phyloP scores from a whole-genome alignment of 1,140 invertebrate genomes.

The Brachionus koreanus region DNA sequence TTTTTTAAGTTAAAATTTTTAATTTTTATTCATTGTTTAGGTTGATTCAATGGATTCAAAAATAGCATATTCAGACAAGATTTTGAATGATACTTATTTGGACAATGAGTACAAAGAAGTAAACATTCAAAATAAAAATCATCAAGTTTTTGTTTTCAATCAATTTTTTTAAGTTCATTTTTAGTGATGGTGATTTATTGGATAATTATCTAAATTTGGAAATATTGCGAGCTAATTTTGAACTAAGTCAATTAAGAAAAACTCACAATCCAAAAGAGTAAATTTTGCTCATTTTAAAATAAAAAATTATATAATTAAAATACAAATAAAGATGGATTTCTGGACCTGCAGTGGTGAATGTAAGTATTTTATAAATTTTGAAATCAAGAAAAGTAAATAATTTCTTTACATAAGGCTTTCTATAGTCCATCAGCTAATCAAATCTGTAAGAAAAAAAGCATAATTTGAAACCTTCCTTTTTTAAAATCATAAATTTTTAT shows the following conservation, averaged over 20 bases:
- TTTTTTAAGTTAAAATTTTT: not conserved
- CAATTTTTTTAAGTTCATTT: conserved; percentile 24
- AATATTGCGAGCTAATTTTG: conserved; percentile 5
- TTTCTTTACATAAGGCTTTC: conserved; percentile 56
- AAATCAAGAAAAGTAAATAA: not conserved
- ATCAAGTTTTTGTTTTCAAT: not conserved
- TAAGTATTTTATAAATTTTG: not conserved
- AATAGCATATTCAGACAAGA: conserved; percentile 50
- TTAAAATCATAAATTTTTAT: not conserved
- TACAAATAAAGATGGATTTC: conserved; percentile 58
- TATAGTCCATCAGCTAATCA: conserved; percentile 66
- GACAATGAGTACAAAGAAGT: conserved; percentile 50
- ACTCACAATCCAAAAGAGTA: conserved; percentile 37
- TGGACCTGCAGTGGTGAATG: conserved; percentile 61
- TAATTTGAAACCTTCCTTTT: not conserved
- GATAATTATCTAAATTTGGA: conserved; percentile 32
- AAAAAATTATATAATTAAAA: not conserved
- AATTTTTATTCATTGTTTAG: conserved; percentile 37
- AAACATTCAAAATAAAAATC: not conserved
- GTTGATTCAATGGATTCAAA: conserved; percentile 47
- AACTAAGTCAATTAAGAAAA: not conserved
- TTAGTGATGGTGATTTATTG: conserved; percentile 2
- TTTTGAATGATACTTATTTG: conserved; percentile 48
- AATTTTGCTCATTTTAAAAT: not conserved
- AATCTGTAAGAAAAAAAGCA: conserved; percentile 57